Base-by-base conservation (phyloP, 1,140 invertebrate genomes). In the Oryctes rhinoceros region DNA sequence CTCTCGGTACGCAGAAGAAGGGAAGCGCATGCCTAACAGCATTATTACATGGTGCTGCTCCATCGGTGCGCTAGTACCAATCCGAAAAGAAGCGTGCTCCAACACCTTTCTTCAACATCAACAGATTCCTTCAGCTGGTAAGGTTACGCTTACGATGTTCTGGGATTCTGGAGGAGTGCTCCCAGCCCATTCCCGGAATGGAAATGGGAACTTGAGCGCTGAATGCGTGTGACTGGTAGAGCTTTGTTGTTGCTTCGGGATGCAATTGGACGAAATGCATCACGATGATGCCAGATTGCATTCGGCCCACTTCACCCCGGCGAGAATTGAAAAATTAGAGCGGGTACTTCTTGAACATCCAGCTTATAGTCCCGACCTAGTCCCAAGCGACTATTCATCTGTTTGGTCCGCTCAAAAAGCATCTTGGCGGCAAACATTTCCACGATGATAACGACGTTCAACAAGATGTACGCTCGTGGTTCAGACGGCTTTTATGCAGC, bases 401-500 rank as follows among this genome's bases (percentile, higher is more conserved):
- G 62, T 67, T 67, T 20, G 62, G n/a, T 67, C n/a, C 62, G n/a
- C n/a, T n/a, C n/a, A n/a, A n/a, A n/a, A n/a, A n/a, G n/a, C n/a
- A n/a, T n/a, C n/a, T n/a, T n/a, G 62, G 62, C 48, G 4, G 62
- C 15, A 4, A 67, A 67, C 62, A 67, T 67, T 67, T 4, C 3
- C 15, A 67, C 15, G 74, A 30, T 76, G 74, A 76, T 39, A 44
- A 76, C 30, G 37, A 44, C 11, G 5, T 75, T 65, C 59, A 65
- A 65, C 59, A 65, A 65, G 35, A 75, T 10, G 37, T 35, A 44
- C 37, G 35, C 24, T 35, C 37, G 24, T 75, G 71, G 71, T 44
- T 75, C 24, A 75, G 35, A 75, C 24, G 37, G n/a, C 71, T 75
- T 75, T 44, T 75, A 75, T 75, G 71, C 71, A 37, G 37, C 71